A percentile compares a stretch with the other conserved stretches of the same genome.
phyloP scores from a whole-genome alignment of 2,113 vertebrate species.

The Takifugu bimaculatus region DNA sequence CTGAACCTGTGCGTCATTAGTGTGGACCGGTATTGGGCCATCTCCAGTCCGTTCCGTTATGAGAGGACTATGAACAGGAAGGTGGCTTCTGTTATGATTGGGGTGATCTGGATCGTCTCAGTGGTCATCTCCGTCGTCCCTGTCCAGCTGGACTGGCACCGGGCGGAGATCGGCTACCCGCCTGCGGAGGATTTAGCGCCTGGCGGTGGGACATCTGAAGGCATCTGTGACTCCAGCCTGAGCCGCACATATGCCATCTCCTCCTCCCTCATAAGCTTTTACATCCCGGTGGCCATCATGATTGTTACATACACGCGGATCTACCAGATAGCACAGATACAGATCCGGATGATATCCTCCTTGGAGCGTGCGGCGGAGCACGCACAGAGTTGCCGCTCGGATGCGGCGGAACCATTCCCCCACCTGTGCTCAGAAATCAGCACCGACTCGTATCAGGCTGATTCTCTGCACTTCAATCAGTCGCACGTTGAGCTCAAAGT shows the following conservation, averaged over 20 bases:
- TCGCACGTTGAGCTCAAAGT: constrained; percentile 49
- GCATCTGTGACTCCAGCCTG: constrained; percentile 61
- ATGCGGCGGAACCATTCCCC: constrained; percentile 19
- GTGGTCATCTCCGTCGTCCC: constrained; percentile 62
- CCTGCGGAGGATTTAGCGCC: neutral
- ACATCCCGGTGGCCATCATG: constrained; percentile 64
- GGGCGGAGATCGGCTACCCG: constrained; percentile 30
- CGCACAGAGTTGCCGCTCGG: constrained; percentile 52
- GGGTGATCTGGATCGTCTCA: constrained; percentile 60
- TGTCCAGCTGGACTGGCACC: constrained; percentile 65
- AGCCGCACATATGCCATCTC: constrained; percentile 65
- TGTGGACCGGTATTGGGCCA: constrained; percentile 65
- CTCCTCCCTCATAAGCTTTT: constrained; percentile 64
- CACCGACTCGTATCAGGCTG: constrained; percentile 21
- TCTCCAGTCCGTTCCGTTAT: constrained; percentile 62
- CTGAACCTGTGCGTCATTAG: constrained; percentile 65
- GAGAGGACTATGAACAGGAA: constrained; percentile 60
- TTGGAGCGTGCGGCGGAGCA: constrained; percentile 61
- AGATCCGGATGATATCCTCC: constrained; percentile 61
- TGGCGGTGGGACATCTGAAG: neutral
- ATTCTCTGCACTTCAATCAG: constrained; percentile 4
- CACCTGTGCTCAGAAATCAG: constrained; percentile 36
- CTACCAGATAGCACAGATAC: constrained; percentile 60
- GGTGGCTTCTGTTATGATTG: constrained; percentile 59
- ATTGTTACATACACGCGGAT: constrained; percentile 63